Evolutionary conservation across 2,113 vertebrate species (phyloP).

Genomic region (Solea solea): DNA sequence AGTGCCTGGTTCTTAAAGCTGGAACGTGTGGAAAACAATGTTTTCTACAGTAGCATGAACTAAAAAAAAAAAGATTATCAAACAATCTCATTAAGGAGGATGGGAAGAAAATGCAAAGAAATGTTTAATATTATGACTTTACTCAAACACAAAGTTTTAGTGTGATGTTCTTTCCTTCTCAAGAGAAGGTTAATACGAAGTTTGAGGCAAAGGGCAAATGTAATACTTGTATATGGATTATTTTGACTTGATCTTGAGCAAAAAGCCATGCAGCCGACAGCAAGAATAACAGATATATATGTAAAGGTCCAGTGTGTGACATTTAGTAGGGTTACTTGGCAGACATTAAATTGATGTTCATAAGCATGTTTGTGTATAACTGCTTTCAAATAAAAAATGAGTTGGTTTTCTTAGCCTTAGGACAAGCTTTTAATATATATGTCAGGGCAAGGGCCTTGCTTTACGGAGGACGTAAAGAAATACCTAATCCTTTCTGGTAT

Average conservation of each 20-base stretch:
- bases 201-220: neutral
- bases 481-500: no score
- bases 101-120: fast-evolving
- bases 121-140: neutral
- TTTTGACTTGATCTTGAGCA: neutral
- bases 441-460: no score
- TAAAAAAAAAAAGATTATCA: neutral
- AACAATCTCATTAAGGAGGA: neutral
- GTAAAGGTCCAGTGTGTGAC: no score
- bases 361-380: no score
- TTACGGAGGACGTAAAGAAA: no score
- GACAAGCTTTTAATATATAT: no score
- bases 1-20: constrained; percentile 20
- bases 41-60: constrained; percentile 50
- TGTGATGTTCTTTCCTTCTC: constrained; percentile 4
- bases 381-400: no score
- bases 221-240: neutral
- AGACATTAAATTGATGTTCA: no score
- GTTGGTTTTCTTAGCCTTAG: no score
- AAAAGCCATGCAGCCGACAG: no score
- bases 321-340: no score
- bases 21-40: neutral
- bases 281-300: no score
- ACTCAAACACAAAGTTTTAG: neutral
- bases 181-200: constrained; percentile 2